A percentile compares a stretch with the other conserved stretches of the same genome.
Conservation (phyloP, 2,113 vertebrate species). For the Piliocolobus tephrosceles region DNA sequence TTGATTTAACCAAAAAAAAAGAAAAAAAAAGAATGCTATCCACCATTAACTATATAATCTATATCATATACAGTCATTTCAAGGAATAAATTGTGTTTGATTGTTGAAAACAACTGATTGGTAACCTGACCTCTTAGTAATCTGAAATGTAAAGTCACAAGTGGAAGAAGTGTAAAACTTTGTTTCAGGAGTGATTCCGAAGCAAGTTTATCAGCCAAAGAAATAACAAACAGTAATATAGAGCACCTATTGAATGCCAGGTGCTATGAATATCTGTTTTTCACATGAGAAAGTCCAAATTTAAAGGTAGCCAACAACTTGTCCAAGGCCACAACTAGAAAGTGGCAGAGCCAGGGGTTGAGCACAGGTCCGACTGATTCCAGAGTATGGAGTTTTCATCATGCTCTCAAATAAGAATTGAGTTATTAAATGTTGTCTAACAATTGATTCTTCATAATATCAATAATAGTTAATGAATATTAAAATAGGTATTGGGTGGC, state of each 20-base stretch:
- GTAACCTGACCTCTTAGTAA: not conserved
- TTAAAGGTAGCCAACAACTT: not conserved
- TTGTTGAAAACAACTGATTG: not conserved
- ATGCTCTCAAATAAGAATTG: not conserved
- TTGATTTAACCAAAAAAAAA: not conserved
- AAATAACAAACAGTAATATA: not conserved
- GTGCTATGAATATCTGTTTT: not conserved
- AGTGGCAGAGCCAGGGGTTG: not conserved
- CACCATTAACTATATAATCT: not conserved
- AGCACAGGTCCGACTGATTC: not conserved
- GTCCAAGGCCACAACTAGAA: not conserved
- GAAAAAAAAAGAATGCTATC: too few species aligned
- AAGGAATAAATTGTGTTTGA: not conserved
- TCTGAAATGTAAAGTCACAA: not conserved
- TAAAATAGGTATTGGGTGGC: not conserved
- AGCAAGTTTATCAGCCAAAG: not conserved
- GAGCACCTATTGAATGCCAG: not conserved
- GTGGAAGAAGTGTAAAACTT: not conserved
- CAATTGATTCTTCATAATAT: not conserved
- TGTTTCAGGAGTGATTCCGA: not conserved
- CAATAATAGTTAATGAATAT: not conserved
- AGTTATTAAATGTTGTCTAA: not conserved
- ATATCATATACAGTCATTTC: not conserved
- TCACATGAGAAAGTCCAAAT: not conserved
- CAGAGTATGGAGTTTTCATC: not conserved